These are phyloP conservation scores for Tigriopus japonicus DNA, from an alignment of 1,140 invertebrate species.

Conservation along the genomic window DNA sequence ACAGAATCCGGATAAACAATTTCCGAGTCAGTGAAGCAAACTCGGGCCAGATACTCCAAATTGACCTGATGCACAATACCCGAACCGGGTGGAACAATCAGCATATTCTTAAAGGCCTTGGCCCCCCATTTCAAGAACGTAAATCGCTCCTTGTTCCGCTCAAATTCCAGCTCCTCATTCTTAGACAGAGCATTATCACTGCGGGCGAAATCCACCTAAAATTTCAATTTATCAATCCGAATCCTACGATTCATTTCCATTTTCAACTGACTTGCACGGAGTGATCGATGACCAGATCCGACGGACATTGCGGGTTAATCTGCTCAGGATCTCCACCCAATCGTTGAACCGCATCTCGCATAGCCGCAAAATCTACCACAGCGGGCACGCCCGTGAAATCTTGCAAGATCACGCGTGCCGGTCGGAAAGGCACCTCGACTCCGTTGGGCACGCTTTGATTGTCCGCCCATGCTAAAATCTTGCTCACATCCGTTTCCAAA, in stretches of 20 bases:
- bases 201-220: constrained; percentile 19
- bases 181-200: constrained; percentile 71
- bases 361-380: constrained; percentile 95
- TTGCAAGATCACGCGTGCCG: constrained; percentile 86
- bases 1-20: constrained; percentile 14
- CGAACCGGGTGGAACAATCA: constrained; percentile 91
- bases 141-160: constrained; percentile 88
- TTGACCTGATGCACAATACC: constrained; percentile 98
- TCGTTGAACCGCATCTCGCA: constrained; percentile 79
- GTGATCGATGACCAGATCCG: constrained; percentile 95
- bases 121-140: constrained; percentile 64
- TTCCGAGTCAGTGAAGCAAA: constrained; percentile 49
- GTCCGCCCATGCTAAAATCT: constrained; percentile 72
- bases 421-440: constrained; percentile 89
- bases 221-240: neutral
- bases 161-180: constrained; percentile 89
- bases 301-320: constrained; percentile 93
- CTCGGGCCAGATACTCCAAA: constrained; percentile 79
- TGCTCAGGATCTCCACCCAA: constrained; percentile 71
- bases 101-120: constrained; percentile 73
- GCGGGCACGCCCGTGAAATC: constrained; percentile 93
- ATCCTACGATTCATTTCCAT: constrained; percentile 31
- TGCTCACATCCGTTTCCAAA: constrained; percentile 62
- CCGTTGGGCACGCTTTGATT: constrained; percentile 38
- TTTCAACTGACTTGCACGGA: constrained; percentile 64